Conservation (phyloP, 2,888 invertebrate genomes). For the Melanotus villosus region DNA sequence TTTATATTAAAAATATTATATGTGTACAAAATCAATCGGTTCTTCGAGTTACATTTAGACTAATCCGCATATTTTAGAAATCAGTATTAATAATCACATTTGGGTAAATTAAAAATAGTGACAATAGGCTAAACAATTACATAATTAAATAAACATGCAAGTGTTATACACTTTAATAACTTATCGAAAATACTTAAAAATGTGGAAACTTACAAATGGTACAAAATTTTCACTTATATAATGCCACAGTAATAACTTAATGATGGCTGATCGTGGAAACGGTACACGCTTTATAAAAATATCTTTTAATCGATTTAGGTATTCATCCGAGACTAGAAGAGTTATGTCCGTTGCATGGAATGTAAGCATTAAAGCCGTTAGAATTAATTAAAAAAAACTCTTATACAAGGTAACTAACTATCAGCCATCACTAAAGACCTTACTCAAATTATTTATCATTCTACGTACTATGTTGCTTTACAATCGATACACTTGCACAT, state of each 20-base stretch:
- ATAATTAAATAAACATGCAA: neutral
- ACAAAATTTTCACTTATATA: neutral
- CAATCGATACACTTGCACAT: neutral
- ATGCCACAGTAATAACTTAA: conserved; percentile 3
- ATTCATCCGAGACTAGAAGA: neutral
- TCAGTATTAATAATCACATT: no score
- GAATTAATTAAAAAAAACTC: neutral
- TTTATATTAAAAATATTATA: neutral
- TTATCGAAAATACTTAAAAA: neutral
- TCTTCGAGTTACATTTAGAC: no score
- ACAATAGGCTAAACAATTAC: neutral
- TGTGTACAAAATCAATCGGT: no score
- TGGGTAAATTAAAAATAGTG: no score
- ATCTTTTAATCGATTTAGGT: neutral
- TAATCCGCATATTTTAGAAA: no score
- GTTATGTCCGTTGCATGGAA: neutral
- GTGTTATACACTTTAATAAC: conserved; percentile 9
- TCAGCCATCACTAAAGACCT: neutral
- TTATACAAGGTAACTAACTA: neutral
- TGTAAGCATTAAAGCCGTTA: neutral
- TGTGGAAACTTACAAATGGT: neutral
- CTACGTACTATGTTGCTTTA: neutral
- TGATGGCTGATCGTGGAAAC: neutral
- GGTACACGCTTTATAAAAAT: neutral
- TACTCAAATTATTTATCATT: neutral